phyloP scores from a whole-genome alignment of 2,888 invertebrate species.

The Tetramorium bicarinatum region DNA sequence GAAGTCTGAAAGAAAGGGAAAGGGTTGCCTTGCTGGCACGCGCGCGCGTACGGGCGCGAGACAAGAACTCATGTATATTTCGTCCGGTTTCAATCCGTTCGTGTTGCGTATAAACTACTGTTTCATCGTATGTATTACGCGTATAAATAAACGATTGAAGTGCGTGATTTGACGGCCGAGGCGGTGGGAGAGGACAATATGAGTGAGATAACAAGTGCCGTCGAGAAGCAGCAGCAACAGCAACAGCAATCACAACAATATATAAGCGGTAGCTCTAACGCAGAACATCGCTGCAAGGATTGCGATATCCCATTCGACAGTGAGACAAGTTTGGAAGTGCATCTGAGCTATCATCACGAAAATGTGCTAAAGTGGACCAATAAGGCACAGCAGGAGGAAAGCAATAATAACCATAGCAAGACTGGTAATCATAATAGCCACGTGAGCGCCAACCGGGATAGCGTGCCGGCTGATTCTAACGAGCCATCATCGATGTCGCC shows the following conservation, averaged over 20 bases:
- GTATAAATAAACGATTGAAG: constrained; percentile 5
- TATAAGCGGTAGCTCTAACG: constrained; percentile 81
- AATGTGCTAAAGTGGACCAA: constrained; percentile 92
- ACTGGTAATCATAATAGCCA: constrained; percentile 85
- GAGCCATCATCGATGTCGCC: constrained; percentile 88
- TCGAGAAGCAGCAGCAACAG: constrained; percentile 87
- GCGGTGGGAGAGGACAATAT: constrained; percentile 77
- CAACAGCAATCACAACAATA: constrained; percentile 88
- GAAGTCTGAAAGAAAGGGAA: constrained; percentile 28
- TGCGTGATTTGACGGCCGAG: constrained; percentile 11
- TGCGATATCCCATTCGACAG: constrained; percentile 93
- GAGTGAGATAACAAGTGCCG: constrained; percentile 83
- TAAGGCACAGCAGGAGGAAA: constrained; percentile 88
- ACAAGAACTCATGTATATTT: constrained; percentile 18
- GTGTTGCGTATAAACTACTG: constrained; percentile 26
- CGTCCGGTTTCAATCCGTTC: background rate
- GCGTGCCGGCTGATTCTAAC: constrained; percentile 91
- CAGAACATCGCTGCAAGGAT: constrained; percentile 91
- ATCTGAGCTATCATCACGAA: constrained; percentile 93
- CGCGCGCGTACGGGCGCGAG: constrained; percentile 7
- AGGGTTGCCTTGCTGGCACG: background rate
- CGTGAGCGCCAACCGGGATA: constrained; percentile 87
- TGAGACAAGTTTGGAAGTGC: constrained; percentile 92
- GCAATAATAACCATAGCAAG: constrained; percentile 89
- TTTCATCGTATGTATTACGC: constrained; percentile 13